A percentile compares a stretch with the other conserved stretches of the same genome.
These are phyloP conservation scores for Polypterus bichir DNA, from an alignment of 2,113 vertebrate genomes.

Conservation along the genomic window DNA sequence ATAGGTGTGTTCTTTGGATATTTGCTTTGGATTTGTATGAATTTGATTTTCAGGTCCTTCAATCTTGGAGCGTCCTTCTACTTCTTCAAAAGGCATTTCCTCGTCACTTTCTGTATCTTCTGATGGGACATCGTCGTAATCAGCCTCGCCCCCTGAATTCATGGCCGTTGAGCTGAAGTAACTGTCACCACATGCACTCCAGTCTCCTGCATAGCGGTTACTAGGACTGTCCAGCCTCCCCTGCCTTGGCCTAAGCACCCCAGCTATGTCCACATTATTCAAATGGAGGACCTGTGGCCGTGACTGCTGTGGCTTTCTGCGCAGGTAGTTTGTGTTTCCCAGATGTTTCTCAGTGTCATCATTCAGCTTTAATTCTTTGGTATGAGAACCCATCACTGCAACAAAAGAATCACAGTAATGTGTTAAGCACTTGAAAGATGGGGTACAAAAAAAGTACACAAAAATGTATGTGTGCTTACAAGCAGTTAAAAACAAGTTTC, in stretches of 20 bases:
- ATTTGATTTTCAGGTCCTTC: conserved; percentile 28
- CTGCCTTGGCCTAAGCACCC: conserved; percentile 65
- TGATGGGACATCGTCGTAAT: conserved; percentile 71
- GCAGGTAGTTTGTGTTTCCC: conserved; percentile 44
- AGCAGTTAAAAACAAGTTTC: no score
- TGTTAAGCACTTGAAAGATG: no score
- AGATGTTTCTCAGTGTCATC: conserved; percentile 24
- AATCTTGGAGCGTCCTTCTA: conserved; percentile 36
- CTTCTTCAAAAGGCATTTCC: conserved; percentile 9
- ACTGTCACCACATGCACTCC: conserved; percentile 76
- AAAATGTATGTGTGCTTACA: no score
- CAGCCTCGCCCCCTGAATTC: conserved; percentile 48
- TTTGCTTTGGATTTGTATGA: conserved; percentile 12
- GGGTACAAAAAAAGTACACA: no score
- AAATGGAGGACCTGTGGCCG: conserved; percentile 80
- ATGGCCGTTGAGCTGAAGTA: conserved; percentile 53
- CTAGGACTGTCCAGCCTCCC: conserved; percentile 83
- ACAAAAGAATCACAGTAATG: conserved; percentile 19
- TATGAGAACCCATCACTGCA: conserved; percentile 52
- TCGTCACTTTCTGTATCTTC: conserved; percentile 48
- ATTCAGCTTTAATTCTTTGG: conserved; percentile 38
- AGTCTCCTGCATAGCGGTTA: conserved; percentile 95
- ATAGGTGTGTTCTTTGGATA: conserved; percentile 53
- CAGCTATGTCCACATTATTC: conserved; percentile 42
- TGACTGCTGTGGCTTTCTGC: conserved; percentile 60